Conservation (phyloP, 1,140 invertebrate species). For the Calliphora vicina region DNA sequence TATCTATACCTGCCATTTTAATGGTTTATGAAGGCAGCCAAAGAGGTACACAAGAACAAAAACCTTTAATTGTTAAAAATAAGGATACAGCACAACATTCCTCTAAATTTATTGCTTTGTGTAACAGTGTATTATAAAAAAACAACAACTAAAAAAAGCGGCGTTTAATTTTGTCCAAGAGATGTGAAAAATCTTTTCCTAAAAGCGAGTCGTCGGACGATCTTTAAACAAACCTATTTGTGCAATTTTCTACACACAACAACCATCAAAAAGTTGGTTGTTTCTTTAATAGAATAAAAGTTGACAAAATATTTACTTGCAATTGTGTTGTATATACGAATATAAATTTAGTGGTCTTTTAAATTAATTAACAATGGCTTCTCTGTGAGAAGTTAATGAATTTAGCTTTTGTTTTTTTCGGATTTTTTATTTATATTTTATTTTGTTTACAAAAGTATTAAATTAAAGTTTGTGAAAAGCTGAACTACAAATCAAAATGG, state of each 20-base stretch:
- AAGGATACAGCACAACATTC: not conserved
- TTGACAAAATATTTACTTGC: not conserved
- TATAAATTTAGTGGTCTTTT: not conserved
- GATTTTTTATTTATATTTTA: not conserved
- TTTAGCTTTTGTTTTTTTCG: not conserved
- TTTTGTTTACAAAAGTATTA: not conserved
- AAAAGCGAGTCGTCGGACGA: not conserved
- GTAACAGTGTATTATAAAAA: not conserved
- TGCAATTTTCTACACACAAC: not conserved
- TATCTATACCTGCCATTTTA: not conserved
- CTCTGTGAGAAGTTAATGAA: conserved; percentile 26
- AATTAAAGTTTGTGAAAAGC: not conserved
- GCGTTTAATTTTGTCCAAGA: not conserved
- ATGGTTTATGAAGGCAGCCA: not conserved
- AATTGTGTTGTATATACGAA: not conserved
- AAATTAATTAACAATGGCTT: conserved; percentile 2
- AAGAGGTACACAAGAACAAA: not conserved
- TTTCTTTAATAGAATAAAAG: not conserved
- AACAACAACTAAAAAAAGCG: not conserved
- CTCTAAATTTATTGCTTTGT: not conserved
- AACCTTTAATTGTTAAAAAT: not conserved
- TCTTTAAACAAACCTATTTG: not conserved
- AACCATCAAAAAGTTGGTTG: not conserved
- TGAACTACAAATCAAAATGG: conserved; percentile 43
- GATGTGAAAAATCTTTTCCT: not conserved